Base-by-base conservation (phyloP, 1,140 invertebrate genomes). In the Limonius californicus region DNA sequence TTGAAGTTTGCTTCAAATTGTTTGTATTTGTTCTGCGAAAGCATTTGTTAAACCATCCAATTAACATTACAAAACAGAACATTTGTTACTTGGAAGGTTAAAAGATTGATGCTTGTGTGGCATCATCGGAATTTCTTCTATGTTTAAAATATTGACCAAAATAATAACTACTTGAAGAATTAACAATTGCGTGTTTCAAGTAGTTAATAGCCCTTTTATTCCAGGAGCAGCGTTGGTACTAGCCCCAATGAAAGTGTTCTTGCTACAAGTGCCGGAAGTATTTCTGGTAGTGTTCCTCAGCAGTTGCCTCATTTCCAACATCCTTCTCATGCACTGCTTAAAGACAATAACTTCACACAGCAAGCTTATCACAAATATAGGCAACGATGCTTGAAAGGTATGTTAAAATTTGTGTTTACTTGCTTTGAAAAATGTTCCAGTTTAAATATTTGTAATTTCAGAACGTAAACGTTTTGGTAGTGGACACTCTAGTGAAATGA, bases 281-380 rank as follows among this genome's bases (percentile, higher is more conserved):
- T 87, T 39, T 88, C 89, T 1, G 83, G 84, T n/a, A 87, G 87
- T 68, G 84, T 87, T 42, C 88, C 89, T 1, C 87, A 91, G 74
- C 88, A 92, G 47, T 80, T 97, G 73, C 94, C 94, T 14, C 83
- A 85, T 20, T 97, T 98, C 84, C 94, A 97, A 76, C 96, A 99
- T 82, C 95, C 96, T 27, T 97, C 94, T 73, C 94, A 98, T 80
- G 85, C 93, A 20, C 81, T 98, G 65, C 85, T 98, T n/a, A 90
- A 95, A 72, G 94, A 98, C 78, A 98, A 98, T 77, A 92, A 95
- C 70, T 99, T 99, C 80, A 96, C 95, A 11, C 97, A 98, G 77
- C 92, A 96, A 79, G 94, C 90, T 1, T 98, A 98, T 79, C 90
- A 94, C 77, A 98, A 97, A 79, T 98, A 95, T 78, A 88, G 93